Base-by-base conservation (phyloP, 2,113 vertebrate genomes). In the Sterrhoptilus dennistouni region DNA sequence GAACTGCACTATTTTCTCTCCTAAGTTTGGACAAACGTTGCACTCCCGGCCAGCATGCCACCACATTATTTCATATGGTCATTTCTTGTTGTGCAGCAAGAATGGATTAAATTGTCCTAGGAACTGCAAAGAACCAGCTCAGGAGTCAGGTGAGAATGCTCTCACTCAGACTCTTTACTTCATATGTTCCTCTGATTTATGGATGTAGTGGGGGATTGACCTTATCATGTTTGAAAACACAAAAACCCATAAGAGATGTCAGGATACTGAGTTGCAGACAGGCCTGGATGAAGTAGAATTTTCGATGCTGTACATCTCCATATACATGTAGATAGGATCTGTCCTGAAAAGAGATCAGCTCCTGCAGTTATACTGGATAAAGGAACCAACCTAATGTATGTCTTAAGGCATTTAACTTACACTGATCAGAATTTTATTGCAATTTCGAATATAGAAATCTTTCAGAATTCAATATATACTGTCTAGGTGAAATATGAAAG, bases 211-310 rank as follows among this genome's bases (percentile, higher is more conserved):
- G 28, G 38, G 15, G 20, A 87, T 59, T 81, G 83, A 91, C 27
- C 33, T 86, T 74, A 44, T 31, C 19, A 15, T 70, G 38, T 83
- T 71, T 83, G 83, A 95, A 94, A 94, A 86, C 35, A 40, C 7
- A 2, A 82, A 89, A 89, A 68, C 28, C 18, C 7, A 1, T n/a
- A 29, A 33, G 61, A 89, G 84, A 61, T 72, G 12, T 65, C 31
- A 53, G 36, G 36, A 81, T 42, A 17, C 6, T 59, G 42, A 94
- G 49, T 44, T 78, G 68, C 13, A 60, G 82, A 68, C 24, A 72
- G 44, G 22, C 13, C 44, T 57, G 20, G 60, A 49, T 40, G 70
- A 83, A 63, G 56, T 12, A 1, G 1, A 45, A 49, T 14, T 90
- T 86, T 66, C 60, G 47, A 35, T 60, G 27, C 3, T 81, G 22